Base-by-base conservation (phyloP, 2,797 vertebrate species). In the Etheostoma perlongum region DNA sequence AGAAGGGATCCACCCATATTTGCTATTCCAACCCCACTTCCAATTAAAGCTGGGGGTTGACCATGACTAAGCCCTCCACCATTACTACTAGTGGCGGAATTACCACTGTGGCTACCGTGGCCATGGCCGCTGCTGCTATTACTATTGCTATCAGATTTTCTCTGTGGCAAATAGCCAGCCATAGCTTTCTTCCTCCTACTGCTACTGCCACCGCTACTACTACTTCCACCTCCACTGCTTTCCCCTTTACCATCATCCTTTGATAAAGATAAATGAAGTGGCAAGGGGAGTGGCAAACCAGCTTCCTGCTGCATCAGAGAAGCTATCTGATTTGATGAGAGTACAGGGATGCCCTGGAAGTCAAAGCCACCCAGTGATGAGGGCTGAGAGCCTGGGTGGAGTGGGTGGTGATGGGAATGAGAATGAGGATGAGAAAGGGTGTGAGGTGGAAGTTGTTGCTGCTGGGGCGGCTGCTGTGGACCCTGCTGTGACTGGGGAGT, bases 341-440 rank as follows among this genome's bases (percentile, higher is more conserved):
- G 95, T 21, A 96, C 95, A 52, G 95, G 95, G 77, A 96, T 96
- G 74, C 95, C 95, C 92, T 96, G 95, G 85, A 96, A 96, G 88
- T 96, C 95, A 91, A 96, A 96, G 66, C 95, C 87, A 76, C 95
- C 87, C 47, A 95, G 84, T 9, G 95, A 95, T 59, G 95, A 93
- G 23, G 94, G 88, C 85, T 96, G 95, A 47, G 95, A 91, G 52
- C 91, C 91, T 36, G 95, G 94, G 79, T 96, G 95, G 76, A 96
- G 94, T 6, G 94, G 95, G 76, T 96, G 95, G 86, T 96, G 95
- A 90, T 96, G 95, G 69, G 95, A 91, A 91, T 96, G 94, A 81
- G 93, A 67, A 78, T 95, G 95, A 81, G 95, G 91, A 89, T 96
- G 95, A 71, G 95, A 94, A 71, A 96, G 92, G 77, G 94, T 72